A percentile compares a stretch with the other conserved stretches of the same genome.
Conservation (phyloP, 1,140 invertebrate genomes). For the Brachionus rotundiformis region DNA sequence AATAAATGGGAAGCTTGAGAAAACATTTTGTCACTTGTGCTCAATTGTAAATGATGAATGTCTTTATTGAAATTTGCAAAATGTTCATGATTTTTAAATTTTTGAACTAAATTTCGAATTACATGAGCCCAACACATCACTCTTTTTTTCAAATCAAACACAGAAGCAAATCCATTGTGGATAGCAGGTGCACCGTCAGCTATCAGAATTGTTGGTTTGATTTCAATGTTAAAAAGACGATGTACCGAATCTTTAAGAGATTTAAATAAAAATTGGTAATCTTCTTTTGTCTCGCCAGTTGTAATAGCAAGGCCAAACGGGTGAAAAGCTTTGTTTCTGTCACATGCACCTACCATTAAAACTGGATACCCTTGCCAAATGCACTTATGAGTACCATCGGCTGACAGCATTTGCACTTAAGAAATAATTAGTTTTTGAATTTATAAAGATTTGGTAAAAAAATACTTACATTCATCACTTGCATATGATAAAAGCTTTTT, state of each 20-base stretch:
- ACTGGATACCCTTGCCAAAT: not conserved
- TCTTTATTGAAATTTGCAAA: not conserved
- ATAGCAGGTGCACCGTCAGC: conserved; percentile 8
- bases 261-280: conserved; percentile 7
- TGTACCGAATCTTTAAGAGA: not conserved
- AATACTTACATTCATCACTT: too few relatives aligned
- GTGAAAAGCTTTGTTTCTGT: conserved; percentile 2
- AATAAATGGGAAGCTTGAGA: not conserved
- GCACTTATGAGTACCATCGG: not conserved
- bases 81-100: conserved; percentile 14
- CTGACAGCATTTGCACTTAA: not conserved
- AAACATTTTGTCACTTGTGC: not conserved
- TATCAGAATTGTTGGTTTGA: not conserved
- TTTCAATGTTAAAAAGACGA: not conserved
- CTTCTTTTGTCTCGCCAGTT: not conserved
- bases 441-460: too few relatives aligned
- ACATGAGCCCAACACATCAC: conserved; percentile 28
- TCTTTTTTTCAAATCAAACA: conserved; percentile 15
- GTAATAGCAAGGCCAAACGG: conserved; percentile 24
- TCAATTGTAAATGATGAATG: conserved; percentile 5
- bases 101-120: not conserved
- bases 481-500: too few relatives aligned
- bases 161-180: not conserved
- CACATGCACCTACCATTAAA: not conserved
- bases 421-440: too few relatives aligned